Evolutionary conservation across 2,797 vertebrate species (phyloP), one percentile per base, ranked within the genome.

Genomic region (Tamandua tetradactyla): DNA sequence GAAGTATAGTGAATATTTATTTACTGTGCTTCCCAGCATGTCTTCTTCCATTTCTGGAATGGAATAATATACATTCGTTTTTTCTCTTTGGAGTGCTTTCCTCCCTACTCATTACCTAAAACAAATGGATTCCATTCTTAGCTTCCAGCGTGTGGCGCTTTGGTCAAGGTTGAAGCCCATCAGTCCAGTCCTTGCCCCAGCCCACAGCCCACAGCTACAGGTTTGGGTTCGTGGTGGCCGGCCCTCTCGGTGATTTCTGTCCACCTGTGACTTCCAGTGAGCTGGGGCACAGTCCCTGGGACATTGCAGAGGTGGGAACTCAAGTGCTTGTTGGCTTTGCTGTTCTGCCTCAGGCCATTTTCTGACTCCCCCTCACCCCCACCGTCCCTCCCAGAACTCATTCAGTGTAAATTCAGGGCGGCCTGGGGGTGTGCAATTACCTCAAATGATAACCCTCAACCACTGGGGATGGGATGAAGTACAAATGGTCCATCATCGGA

Each of bases 351-450:
- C n/a, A n/a, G n/a, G n/a, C n/a, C n/a, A n/a, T n/a, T n/a, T n/a
- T n/a, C n/a, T n/a, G n/a, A n/a, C n/a, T n/a, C n/a, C n/a, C n/a
- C n/a, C n/a, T n/a, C n/a, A n/a, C n/a, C n/a, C n/a, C n/a, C n/a
- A n/a, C n/a, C n/a, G n/a, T n/a, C 37, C 37, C 49, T 14, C 49
- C 49, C 14, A 52, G 55, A 20, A 80, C n/a, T 22, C 14, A 4
- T 27, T 75, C 22, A 7, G 35, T 44, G 10, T 52, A 23, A 40
- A 40, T 44, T 37, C 30, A 62, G 42, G 37, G 27, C 30, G 52
- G 27, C 42, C 25, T 1, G 0, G 42, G 35, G 30, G 49, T 8
- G 6, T 42, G 5, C 5, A 69, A 49, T 25, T 12, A 2, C 37
- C 11, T 18, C 25, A 17, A 42, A 23, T 59, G 20, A 78, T 10